Evolutionary conservation across 2,113 vertebrate species (phyloP), one percentile per base, ranked within the genome.

Genomic region (Seriola quinqueradiata): DNA sequence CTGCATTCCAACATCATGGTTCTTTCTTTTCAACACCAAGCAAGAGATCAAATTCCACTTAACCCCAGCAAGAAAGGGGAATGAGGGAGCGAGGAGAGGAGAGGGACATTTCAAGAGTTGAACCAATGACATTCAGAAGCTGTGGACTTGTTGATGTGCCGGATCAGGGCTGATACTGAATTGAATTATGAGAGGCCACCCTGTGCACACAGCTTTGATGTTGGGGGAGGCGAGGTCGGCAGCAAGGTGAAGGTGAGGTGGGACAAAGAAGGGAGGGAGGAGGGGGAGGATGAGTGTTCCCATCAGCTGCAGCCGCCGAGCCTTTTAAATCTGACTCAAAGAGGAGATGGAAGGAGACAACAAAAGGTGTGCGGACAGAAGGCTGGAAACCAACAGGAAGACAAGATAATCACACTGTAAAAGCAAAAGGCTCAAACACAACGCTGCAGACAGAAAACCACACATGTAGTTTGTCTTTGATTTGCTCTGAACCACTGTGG

Each of bases 111-210:
- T 77, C 25, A 48, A 58, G 17, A 69, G 14, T 25, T 58, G 58
- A 50, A 19, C 61, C 67, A 12, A 14, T 84, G 78, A 63, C 79
- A 85, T 83, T 82, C 69, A 78, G 34, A 77, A 67, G 75, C 71
- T 65, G 77, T 17, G 74, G 82, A 87, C 87, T 72, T 79, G 78
- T 90, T 77, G 78, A 77, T 84, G 76, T 76, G 64, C 48, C 4
- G 59, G 65, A 82, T 87, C 70, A 38, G 57, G 50, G 63, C 25
- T 77, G 69, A 81, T 61, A 70, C 28, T 65, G 70, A 87, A 92
- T 79, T 90, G 70, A 85, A 89, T 90, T 89, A 93, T 57, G 65
- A 75, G 61, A 83, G 73, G 77, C 75, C 73, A 66, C 40, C 14
- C 32, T 28, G 44, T 19, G 14, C 50, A 44, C 72, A 28, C n/a